A percentile compares a stretch with the other conserved stretches of the same genome.
These are phyloP conservation scores for Patella caerulea DNA, from an alignment of 2,888 invertebrate genomes.

Conservation along the genomic window DNA sequence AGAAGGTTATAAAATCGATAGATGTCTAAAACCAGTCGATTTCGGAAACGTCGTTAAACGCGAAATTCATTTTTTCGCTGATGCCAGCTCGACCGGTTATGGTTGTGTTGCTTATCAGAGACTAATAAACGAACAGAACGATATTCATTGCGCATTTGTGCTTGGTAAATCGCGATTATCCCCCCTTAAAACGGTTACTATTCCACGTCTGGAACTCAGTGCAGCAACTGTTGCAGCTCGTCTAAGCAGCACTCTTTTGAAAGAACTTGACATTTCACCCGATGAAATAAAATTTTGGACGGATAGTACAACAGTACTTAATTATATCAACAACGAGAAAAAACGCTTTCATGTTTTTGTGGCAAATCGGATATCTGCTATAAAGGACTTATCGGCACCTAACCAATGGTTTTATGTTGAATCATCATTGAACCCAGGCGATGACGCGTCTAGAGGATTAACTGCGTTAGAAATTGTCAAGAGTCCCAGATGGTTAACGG, in stretches of 20 bases:
- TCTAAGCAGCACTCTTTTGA: not conserved
- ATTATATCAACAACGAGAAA: conserved; percentile 9
- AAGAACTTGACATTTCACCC: not conserved
- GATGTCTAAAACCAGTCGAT: too few relatives aligned
- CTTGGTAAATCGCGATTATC: conserved; percentile 16
- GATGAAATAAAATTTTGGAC: conserved; percentile 13
- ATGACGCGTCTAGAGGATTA: not conserved
- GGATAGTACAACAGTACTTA: conserved; percentile 14
- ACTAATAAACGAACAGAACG: not conserved
- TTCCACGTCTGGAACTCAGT: conserved; percentile 21
- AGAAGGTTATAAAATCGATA: too few relatives aligned
- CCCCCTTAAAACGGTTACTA: conserved; percentile 16
- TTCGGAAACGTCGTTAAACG: too few relatives aligned
- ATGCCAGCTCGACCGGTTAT: too few relatives aligned
- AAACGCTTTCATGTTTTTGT: conserved; percentile 21
- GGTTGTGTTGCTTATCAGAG: conserved; percentile 21
- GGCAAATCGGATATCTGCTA: conserved; percentile 16
- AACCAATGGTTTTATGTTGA: too few relatives aligned
- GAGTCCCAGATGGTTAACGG: too few relatives aligned
- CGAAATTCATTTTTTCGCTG: too few relatives aligned
- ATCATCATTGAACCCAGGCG: too few relatives aligned
- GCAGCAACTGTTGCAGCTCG: conserved; percentile 16
- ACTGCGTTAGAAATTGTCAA: too few relatives aligned
- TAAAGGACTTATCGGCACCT: too few relatives aligned
- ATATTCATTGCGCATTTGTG: conserved; percentile 21